Evolutionary conservation across 2,797 vertebrate genomes (phyloP).

Genomic region (Pachyuromys duprasi): DNA sequence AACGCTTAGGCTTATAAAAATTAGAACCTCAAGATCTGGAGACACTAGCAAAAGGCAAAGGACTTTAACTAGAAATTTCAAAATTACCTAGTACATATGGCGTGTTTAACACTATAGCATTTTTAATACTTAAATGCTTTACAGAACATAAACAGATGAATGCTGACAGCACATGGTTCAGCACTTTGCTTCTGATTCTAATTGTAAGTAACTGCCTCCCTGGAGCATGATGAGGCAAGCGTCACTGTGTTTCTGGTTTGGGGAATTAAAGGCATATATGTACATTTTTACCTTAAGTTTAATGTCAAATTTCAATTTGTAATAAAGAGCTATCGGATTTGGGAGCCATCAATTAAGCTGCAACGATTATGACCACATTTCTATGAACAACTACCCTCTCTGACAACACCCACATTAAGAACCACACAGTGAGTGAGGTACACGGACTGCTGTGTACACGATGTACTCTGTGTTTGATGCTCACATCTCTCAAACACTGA

Average conservation of each 20-base stretch:
- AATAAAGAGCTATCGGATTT: constrained; percentile 7
- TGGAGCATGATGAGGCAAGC: neutral
- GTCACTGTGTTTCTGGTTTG: neutral
- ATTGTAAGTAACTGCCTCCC: neutral
- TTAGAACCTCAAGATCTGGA: constrained; percentile 26
- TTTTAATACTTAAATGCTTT: neutral
- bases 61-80: constrained; percentile 41
- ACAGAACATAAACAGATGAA: neutral
- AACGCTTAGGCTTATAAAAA: constrained; percentile 56
- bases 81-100: neutral
- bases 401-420: constrained; percentile 28
- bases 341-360: constrained; percentile 1
- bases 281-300: constrained; percentile 33
- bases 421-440: neutral
- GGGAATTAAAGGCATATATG: constrained; percentile 50
- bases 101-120: neutral
- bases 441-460: neutral
- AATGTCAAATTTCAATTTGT: constrained; percentile 35
- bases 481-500: neutral
- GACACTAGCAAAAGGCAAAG: constrained; percentile 32
- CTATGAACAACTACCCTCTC: neutral
- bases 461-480: constrained; percentile 1
- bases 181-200: constrained; percentile 46
- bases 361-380: neutral
- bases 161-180: neutral